Evolutionary conservation across 2,797 vertebrate species (phyloP).

Genomic region (Lerista edwardsae): DNA sequence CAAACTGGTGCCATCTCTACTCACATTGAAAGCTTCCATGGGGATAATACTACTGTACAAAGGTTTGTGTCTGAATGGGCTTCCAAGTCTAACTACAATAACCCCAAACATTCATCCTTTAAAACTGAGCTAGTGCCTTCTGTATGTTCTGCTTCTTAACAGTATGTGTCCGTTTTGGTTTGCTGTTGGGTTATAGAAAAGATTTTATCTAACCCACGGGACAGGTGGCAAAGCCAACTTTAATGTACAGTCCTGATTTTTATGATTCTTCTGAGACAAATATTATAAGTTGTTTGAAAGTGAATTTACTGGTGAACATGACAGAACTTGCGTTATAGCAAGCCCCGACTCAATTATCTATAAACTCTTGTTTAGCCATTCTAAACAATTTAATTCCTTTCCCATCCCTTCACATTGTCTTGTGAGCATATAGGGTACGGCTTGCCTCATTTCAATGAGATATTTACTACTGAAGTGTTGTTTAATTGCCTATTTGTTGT

Average conservation of each 20-base stretch:
- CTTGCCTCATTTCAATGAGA: neutral
- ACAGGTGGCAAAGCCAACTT: constrained; percentile 8
- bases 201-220: constrained; percentile 17
- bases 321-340: neutral
- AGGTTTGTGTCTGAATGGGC: neutral
- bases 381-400: neutral
- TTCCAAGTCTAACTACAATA: neutral
- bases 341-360: neutral
- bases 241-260: constrained; percentile 17
- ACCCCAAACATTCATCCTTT: neutral
- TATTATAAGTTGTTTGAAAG: neutral
- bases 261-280: constrained; percentile 25
- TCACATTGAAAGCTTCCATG: neutral
- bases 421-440: neutral
- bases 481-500: no score
- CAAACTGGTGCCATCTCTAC: neutral
- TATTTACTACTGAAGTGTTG: neutral
- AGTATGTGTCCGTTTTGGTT: constrained; percentile 16
- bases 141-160: neutral
- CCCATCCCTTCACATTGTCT: neutral
- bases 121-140: neutral
- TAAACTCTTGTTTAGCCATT: neutral
- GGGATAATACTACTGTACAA: neutral
- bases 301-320: constrained; percentile 5
- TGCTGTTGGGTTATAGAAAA: neutral